A percentile compares a stretch with the other conserved stretches of the same genome.
Conservation (phyloP, 2,888 invertebrate genomes). For the Lepidocyrtinus sp. region DNA sequence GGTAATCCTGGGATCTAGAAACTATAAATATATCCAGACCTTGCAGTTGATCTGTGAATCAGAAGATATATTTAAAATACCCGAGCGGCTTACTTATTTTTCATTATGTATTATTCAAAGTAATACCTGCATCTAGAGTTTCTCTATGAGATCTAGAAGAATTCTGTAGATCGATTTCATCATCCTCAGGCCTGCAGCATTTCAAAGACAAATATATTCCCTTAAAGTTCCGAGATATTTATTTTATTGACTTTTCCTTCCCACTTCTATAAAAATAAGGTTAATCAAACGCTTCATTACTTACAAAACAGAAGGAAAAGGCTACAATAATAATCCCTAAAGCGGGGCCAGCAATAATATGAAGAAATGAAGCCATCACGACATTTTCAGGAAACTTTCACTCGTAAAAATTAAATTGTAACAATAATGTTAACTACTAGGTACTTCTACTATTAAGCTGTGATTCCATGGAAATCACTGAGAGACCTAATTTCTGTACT, state of each 20-base stretch:
- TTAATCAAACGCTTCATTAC: neutral
- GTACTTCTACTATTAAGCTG: too few relatives aligned
- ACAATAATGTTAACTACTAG: too few relatives aligned
- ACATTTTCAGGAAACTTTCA: neutral
- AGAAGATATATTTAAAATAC: neutral
- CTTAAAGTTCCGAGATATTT: neutral
- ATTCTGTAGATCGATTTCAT: neutral
- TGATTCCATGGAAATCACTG: too few relatives aligned
- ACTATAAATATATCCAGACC: conserved; percentile 36
- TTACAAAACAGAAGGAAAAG: conserved; percentile 24
- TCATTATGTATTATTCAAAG: neutral
- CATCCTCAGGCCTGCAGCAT: conserved; percentile 33
- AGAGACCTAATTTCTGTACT: too few relatives aligned
- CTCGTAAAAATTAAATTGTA: too few relatives aligned
- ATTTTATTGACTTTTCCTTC: neutral
- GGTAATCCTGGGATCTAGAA: conserved; percentile 34
- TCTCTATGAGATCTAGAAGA: neutral
- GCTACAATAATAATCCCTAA: conserved; percentile 32
- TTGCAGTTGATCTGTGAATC: neutral
- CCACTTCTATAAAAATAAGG: neutral
- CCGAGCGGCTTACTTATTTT: too few relatives aligned
- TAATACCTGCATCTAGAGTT: conserved; percentile 11
- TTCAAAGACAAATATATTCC: conserved; percentile 32
- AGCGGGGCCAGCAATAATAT: conserved; percentile 14
- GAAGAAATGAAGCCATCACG: neutral